A percentile compares a stretch with the other conserved stretches of the same genome.
Evolutionary conservation across 64 coral and sea anemone species (phyloP).

Genomic region (Montipora sp.): DNA sequence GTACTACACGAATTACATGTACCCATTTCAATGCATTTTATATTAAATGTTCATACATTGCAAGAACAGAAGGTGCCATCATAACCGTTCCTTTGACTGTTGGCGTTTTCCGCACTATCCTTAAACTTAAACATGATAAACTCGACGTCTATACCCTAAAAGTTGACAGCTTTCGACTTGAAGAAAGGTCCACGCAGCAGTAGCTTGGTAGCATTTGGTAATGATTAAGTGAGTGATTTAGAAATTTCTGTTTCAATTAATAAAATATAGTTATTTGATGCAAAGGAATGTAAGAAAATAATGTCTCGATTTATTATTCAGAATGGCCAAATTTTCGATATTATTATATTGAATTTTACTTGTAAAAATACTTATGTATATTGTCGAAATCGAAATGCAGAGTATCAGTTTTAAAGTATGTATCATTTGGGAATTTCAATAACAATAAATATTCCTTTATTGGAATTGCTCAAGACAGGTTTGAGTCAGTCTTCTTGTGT

Average conservation of each 20-base stretch:
- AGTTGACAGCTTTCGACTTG: background rate
- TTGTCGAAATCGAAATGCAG: slow-evolving; percentile 48
- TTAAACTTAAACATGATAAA: background rate
- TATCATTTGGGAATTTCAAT: slow-evolving; percentile 48
- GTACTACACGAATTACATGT: background rate
- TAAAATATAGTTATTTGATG: slow-evolving; percentile 22
- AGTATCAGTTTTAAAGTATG: slow-evolving; percentile 26
- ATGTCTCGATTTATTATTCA: slow-evolving; percentile 29
- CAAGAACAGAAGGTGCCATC: background rate
- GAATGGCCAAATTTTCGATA: slow-evolving; percentile 23
- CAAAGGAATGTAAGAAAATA: slow-evolving; percentile 18
- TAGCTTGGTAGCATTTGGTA: background rate
- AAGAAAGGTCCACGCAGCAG: no score
- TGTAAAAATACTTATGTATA: slow-evolving; percentile 53
- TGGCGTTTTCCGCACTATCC: background rate
- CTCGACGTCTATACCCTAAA: background rate
- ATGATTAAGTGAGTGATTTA: slow-evolving; percentile 24
- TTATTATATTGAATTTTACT: slow-evolving; percentile 50
- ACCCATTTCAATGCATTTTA: background rate
- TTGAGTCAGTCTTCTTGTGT: background rate
- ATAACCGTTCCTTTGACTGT: background rate
- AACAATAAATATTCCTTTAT: background rate
- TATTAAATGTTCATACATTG: background rate
- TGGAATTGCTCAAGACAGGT: background rate
- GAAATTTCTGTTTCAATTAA: background rate